phyloP scores from a whole-genome alignment of 2,797 vertebrate species.

The Pyrocephalus nanus region DNA sequence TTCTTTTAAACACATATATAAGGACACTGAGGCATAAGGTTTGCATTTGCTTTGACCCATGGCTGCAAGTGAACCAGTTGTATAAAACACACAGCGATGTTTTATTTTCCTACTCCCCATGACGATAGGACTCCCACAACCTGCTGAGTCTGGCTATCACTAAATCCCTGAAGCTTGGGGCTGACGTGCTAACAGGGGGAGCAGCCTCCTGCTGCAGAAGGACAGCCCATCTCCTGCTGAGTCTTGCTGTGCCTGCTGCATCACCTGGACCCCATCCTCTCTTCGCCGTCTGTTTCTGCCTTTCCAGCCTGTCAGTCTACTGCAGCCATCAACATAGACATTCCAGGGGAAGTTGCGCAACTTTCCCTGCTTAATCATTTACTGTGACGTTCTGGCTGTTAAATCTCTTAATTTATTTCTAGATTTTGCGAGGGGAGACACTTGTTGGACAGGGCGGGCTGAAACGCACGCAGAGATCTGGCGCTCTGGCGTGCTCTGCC shows the following conservation, averaged over 20 bases:
- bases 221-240: not conserved
- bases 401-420: conserved; percentile 38
- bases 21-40: conserved; percentile 18
- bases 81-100: not conserved
- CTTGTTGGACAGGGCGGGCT: not conserved
- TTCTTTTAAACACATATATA: conserved; percentile 15
- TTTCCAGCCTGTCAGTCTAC: conserved; percentile 26
- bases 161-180: not conserved
- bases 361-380: conserved; percentile 42
- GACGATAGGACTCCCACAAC: not conserved
- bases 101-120: not conserved
- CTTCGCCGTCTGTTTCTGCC: not conserved
- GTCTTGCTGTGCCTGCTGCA: not conserved
- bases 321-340: conserved; percentile 32
- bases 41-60: conserved; percentile 18
- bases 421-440: not conserved
- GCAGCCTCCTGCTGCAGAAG: not conserved
- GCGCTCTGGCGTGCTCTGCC: fast-evolving
- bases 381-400: conserved; percentile 37
- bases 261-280: not conserved
- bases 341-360: conserved; percentile 58
- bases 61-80: not conserved
- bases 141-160: not conserved
- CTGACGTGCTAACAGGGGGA: fast-evolving
- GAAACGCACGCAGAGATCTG: not conserved